Evolutionary conservation across 2,113 vertebrate genomes (phyloP).

Genomic region (Pelvicachromis taeniatus): DNA sequence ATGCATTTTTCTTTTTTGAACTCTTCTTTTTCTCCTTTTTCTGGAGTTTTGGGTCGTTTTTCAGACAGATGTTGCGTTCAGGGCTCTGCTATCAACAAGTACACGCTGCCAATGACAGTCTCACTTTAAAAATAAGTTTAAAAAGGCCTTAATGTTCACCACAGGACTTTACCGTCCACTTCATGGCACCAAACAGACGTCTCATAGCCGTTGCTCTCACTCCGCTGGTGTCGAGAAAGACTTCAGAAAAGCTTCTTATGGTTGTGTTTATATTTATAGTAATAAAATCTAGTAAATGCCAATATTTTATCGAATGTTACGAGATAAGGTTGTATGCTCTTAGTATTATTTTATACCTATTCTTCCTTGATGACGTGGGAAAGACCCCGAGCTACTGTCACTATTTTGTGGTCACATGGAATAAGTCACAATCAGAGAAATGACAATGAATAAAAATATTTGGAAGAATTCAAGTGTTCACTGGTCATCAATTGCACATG

Average conservation of each 20-base stretch:
- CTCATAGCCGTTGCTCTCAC: conserved; percentile 14
- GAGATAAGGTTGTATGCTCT: conserved; percentile 46
- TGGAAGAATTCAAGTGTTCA: conserved; percentile 35
- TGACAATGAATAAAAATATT: conserved; percentile 72
- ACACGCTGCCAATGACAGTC: conserved; percentile 41
- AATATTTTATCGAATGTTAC: conserved; percentile 69
- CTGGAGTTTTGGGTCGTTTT: neutral
- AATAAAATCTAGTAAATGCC: conserved; percentile 53
- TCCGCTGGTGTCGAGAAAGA: conserved; percentile 40
- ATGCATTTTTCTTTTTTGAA: neutral
- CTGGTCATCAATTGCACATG: neutral
- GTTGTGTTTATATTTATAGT: conserved; percentile 69
- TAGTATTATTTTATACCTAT: conserved; percentile 67
- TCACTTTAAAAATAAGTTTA: neutral
- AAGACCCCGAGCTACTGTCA: conserved; percentile 14
- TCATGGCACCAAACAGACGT: conserved; percentile 27
- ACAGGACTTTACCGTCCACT: conserved; percentile 40
- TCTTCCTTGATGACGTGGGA: conserved; percentile 45
- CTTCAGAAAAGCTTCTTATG: conserved; percentile 58
- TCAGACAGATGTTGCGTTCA: conserved; percentile 26
- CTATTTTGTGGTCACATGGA: conserved; percentile 60
- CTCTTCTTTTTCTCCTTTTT: neutral
- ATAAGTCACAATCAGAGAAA: conserved; percentile 48
- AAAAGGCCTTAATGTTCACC: conserved; percentile 66
- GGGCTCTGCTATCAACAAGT: conserved; percentile 20